Conservation (phyloP, 2,797 vertebrate species). For the Spea hammondii region DNA sequence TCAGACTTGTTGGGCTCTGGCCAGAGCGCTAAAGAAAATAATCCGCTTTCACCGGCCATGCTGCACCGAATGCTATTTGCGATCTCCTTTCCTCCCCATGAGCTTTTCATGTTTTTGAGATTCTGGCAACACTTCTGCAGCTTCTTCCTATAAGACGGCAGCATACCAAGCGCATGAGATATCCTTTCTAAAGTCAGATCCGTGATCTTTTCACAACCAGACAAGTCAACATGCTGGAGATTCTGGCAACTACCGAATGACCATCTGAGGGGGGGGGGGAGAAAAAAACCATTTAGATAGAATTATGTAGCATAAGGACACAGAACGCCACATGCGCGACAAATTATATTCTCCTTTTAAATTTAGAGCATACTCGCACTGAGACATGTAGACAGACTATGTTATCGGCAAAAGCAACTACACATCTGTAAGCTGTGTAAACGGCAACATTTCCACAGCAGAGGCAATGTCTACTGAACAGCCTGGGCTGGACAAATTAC, state of each 20-base stretch:
- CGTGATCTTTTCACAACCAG: slow-evolving; percentile 93
- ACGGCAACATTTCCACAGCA: too few relatives aligned
- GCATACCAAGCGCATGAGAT: slow-evolving; percentile 82
- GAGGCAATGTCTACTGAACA: too few relatives aligned
- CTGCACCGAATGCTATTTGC: slow-evolving; percentile 62
- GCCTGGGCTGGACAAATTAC: too few relatives aligned
- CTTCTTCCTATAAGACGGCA: slow-evolving; percentile 62
- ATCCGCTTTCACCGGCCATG: slow-evolving; percentile 60
- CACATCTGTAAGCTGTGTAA: too few relatives aligned
- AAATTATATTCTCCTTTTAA: too few relatives aligned
- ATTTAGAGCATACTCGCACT: too few relatives aligned
- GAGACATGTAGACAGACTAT: too few relatives aligned
- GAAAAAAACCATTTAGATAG: background rate
- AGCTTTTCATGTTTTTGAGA: slow-evolving; percentile 65
- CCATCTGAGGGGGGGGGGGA: slow-evolving; percentile 75
- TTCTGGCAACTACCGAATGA: slow-evolving; percentile 78
- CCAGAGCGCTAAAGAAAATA: slow-evolving; percentile 63
- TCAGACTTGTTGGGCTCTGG: slow-evolving; percentile 59
- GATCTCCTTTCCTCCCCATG: slow-evolving; percentile 46
- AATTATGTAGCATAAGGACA: background rate
- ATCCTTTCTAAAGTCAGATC: slow-evolving; percentile 84
- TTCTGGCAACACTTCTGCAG: slow-evolving; percentile 68
- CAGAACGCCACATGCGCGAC: too few relatives aligned
- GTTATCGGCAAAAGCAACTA: too few relatives aligned
- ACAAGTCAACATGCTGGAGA: slow-evolving; percentile 89